phyloP scores from a whole-genome alignment of 1,140 invertebrate species.

The Augochlora pura region DNA sequence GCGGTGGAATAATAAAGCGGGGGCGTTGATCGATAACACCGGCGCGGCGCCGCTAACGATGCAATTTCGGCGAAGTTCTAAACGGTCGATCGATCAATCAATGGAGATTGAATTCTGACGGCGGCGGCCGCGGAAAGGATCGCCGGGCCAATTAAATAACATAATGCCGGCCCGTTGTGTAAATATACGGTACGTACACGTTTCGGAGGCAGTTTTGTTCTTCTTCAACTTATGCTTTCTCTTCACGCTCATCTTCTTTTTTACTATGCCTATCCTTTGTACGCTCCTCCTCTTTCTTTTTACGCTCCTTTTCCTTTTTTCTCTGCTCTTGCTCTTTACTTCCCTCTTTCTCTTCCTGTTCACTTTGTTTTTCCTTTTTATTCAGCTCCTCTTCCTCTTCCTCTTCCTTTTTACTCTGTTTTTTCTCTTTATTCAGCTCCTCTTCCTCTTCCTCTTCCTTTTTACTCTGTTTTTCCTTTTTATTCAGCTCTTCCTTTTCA shows the following conservation, averaged over 20 bases:
- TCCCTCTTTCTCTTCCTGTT: too few relatives aligned
- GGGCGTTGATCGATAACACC: slow-evolving; percentile 45
- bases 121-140: slow-evolving; percentile 25
- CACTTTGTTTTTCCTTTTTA: too few relatives aligned
- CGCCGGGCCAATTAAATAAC: slow-evolving; percentile 32
- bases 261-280: too few relatives aligned
- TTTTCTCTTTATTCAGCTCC: too few relatives aligned
- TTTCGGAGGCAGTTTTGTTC: slow-evolving; percentile 16
- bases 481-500: neutral
- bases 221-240: too few relatives aligned
- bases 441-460: too few relatives aligned
- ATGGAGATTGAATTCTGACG: slow-evolving; percentile 44
- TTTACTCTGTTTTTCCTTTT: too few relatives aligned
- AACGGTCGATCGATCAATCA: slow-evolving; percentile 45
- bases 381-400: neutral
- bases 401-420: neutral
- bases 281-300: too few relatives aligned
- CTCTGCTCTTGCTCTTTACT: too few relatives aligned
- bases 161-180: slow-evolving; percentile 8
- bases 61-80: slow-evolving; percentile 48
- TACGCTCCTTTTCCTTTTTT: too few relatives aligned
- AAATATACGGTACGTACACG: slow-evolving; percentile 20
- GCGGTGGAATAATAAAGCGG: slow-evolving; percentile 36
- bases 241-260: too few relatives aligned
- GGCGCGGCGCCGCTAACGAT: slow-evolving; percentile 38